phyloP scores from a whole-genome alignment of 2,113 vertebrate genomes.

The Synodontis membranacea region DNA sequence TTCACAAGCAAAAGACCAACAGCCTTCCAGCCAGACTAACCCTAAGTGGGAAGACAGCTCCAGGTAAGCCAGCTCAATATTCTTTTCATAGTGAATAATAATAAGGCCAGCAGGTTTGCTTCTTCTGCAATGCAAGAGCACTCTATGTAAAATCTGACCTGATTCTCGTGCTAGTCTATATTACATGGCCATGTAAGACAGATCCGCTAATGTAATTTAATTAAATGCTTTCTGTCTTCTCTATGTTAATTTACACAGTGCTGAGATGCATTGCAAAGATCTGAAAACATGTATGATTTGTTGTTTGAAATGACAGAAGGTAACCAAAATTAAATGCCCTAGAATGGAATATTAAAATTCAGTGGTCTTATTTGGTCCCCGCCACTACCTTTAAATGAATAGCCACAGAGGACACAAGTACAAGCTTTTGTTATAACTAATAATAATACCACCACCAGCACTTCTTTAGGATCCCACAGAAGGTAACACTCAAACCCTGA shows the following conservation, averaged over 20 bases:
- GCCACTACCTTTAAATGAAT: slow-evolving; percentile 2
- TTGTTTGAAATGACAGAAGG: background rate
- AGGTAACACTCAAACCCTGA: slow-evolving; percentile 1
- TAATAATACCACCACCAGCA: background rate
- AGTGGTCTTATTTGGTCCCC: background rate
- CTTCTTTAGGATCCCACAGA: background rate
- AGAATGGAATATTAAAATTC: background rate
- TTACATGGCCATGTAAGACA: background rate
- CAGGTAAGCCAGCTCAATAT: slow-evolving; percentile 73
- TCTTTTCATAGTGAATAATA: background rate
- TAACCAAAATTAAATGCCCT: background rate
- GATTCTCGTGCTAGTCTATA: background rate
- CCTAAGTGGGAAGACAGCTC: slow-evolving; percentile 81
- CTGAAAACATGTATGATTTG: background rate
- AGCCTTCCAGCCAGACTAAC: slow-evolving; percentile 77
- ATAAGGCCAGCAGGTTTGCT: background rate
- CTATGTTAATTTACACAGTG: background rate
- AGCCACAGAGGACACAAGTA: slow-evolving; percentile 1
- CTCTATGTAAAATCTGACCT: background rate
- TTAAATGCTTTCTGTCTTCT: background rate
- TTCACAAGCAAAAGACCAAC: slow-evolving; percentile 76
- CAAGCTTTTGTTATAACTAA: background rate
- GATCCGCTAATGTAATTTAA: background rate
- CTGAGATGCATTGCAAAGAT: background rate
- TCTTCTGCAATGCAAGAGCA: background rate